A percentile compares a stretch with the other conserved stretches of the same genome.
Conservation (phyloP, 2,888 invertebrate genomes). For the Ophion ellenae region DNA sequence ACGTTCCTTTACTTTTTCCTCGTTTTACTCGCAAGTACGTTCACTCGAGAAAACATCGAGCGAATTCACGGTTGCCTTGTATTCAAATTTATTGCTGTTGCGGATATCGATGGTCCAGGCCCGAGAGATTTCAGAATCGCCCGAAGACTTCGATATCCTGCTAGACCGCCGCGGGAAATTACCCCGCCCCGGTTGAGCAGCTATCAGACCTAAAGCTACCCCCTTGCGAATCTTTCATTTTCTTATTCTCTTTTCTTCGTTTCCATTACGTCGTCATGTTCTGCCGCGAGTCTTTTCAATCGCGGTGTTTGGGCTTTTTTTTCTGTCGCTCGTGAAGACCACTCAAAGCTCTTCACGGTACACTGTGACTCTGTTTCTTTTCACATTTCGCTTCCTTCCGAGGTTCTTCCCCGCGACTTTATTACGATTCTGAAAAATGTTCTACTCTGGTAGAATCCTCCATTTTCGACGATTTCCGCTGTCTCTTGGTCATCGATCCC, state of each 20-base stretch:
- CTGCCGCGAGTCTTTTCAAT: conserved; percentile 21
- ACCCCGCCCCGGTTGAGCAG: conserved; percentile 42
- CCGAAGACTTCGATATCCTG: conserved; percentile 53
- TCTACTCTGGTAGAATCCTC: neutral
- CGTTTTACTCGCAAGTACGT: conserved; percentile 4
- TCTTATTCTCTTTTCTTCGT: conserved; percentile 27
- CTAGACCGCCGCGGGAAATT: conserved; percentile 53
- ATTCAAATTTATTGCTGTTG: conserved; percentile 66
- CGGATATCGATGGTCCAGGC: conserved; percentile 52
- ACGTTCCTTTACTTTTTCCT: conserved; percentile 16
- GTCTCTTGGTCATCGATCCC: conserved; percentile 2
- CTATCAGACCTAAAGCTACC: conserved; percentile 34
- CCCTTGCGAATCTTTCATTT: conserved; percentile 49
- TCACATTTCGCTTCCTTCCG: conserved; percentile 38
- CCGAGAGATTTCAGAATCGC: conserved; percentile 41
- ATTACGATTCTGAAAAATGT: conserved; percentile 3
- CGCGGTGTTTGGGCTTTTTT: conserved; percentile 18
- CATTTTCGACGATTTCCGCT: neutral
- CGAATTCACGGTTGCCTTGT: conserved; percentile 27
- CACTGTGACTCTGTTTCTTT: conserved; percentile 18
- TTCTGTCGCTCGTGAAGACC: conserved; percentile 5
- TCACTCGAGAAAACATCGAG: conserved; percentile 24
- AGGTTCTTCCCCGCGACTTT: conserved; percentile 30
- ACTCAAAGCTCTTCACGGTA: conserved; percentile 18
- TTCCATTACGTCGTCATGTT: conserved; percentile 43